A percentile compares a stretch with the other conserved stretches of the same genome.
phyloP scores from a whole-genome alignment of 1,140 invertebrate species.

The Lasioglossum baleicum region DNA sequence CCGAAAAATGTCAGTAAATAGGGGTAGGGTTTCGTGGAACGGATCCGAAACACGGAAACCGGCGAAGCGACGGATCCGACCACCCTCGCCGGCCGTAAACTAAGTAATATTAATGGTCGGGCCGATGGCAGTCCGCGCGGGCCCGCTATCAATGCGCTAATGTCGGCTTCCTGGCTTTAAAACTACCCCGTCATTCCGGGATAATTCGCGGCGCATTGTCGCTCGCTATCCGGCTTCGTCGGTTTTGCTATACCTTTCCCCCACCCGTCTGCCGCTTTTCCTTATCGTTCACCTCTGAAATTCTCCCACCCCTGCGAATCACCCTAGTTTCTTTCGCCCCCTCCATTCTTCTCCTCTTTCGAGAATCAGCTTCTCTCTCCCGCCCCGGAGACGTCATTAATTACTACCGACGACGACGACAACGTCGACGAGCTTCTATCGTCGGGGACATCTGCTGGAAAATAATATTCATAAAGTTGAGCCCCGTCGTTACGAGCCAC shows the following conservation, averaged over 20 bases:
- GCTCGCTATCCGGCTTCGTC: constrained; percentile 56
- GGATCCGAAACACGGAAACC: constrained; percentile 40
- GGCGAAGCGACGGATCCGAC: constrained; percentile 23
- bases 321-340: constrained; percentile 20
- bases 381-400: constrained; percentile 74
- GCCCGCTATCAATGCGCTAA: constrained; percentile 78
- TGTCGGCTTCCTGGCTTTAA: constrained; percentile 79
- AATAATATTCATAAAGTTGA: constrained; percentile 80
- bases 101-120: constrained; percentile 80
- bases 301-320: constrained; percentile 5
- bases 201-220: constrained; percentile 79
- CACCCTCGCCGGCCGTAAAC: constrained; percentile 59
- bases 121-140: constrained; percentile 64
- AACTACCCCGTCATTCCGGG: constrained; percentile 79
- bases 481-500: constrained; percentile 55
- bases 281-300: constrained; percentile 57
- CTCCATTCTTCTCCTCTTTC: constrained; percentile 49
- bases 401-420: constrained; percentile 67
- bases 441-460: constrained; percentile 79
- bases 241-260: constrained; percentile 20
- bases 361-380: constrained; percentile 14
- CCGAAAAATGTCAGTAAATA: constrained; percentile 26
- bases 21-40: constrained; percentile 11
- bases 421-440: constrained; percentile 74
- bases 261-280: constrained; percentile 30